These are phyloP conservation scores for Larimichthys polyactis DNA, from an alignment of 2,113 vertebrate genomes.

Conservation along the genomic window DNA sequence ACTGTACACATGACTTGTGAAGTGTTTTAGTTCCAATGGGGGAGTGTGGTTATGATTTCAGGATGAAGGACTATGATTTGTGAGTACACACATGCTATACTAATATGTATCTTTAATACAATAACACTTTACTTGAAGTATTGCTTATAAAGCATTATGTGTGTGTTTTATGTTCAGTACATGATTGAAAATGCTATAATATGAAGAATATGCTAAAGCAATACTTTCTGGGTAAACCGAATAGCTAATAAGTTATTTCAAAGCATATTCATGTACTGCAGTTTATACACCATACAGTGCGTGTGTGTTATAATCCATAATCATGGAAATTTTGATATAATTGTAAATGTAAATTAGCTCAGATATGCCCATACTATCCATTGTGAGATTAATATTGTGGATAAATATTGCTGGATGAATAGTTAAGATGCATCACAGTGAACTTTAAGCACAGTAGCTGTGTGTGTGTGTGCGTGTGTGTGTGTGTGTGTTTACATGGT, in stretches of 20 bases:
- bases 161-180: neutral
- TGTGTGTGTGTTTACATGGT: constrained; percentile 42
- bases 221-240: neutral
- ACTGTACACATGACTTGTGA: constrained; percentile 35
- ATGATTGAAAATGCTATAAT: constrained; percentile 29
- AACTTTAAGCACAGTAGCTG: constrained; percentile 36
- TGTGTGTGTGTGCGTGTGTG: constrained; percentile 5
- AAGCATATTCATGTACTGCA: neutral
- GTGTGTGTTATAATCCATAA: constrained; percentile 11
- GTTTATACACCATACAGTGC: neutral
- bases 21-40: constrained; percentile 11
- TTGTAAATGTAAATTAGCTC: constrained; percentile 19
- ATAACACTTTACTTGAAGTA: constrained; percentile 7
- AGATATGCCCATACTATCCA: constrained; percentile 44
- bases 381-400: constrained; percentile 20
- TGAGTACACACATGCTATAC: constrained; percentile 14
- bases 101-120: constrained; percentile 18
- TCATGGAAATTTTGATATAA: neutral
- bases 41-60: constrained; percentile 29
- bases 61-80: constrained; percentile 9
- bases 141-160: neutral
- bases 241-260: constrained; percentile 19
- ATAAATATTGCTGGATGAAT: constrained; percentile 22
- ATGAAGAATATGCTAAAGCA: neutral
- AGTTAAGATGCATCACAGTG: constrained; percentile 19